Base-by-base conservation (phyloP, 2,113 vertebrate species). In the Cricetomys ansorgei region DNA sequence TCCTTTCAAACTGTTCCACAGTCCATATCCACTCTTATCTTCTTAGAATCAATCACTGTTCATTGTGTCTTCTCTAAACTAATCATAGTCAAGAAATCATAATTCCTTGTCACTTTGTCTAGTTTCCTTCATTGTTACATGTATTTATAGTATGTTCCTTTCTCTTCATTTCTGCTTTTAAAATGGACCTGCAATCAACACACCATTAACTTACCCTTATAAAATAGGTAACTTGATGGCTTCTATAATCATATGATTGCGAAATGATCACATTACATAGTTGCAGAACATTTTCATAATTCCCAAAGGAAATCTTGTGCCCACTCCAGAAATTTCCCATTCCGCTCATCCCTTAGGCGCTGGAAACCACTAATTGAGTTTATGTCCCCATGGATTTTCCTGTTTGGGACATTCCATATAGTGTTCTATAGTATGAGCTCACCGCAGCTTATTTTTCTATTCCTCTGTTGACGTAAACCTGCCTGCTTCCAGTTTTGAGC, bases 391-490 rank as follows among this genome's bases (percentile, higher is more conserved):
- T 73, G 37, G 37, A 86, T 94, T 92, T 96, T 62, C 21, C 70
- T 59, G 10, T 89, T 92, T 29, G 59, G 48, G 48, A 64, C 9
- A 62, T 93, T 95, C 45, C 12, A 73, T 23, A 40, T 72, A 65
- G 19, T 40, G 34, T n/a, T 81, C n/a, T 77, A 34, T 43, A 84
- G 29, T 40, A 90, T 59, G 57, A 79, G 48, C 0, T 50, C 72
- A 88, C 88, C 45, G 70, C 16, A n/a, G 11, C 76, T 80, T 81
- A 84, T 89, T 62, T 45, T 93, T 89, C 55, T 40, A 45, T 83
- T 92, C 31, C 91, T 31, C 25, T 91, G 11, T 84, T 97, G 75
- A 92, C 76, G 17, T 65, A 92, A 94, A 94, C 34, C n/a, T 91
- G 50, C 19, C 11, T 80, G 11, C 88, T 96, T 72, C 57, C 45